Percentiles rank a stretch among this genome's conserved stretches.
Conservation (phyloP, 1,140 invertebrate genomes). For the Drosophila orosa region DNA sequence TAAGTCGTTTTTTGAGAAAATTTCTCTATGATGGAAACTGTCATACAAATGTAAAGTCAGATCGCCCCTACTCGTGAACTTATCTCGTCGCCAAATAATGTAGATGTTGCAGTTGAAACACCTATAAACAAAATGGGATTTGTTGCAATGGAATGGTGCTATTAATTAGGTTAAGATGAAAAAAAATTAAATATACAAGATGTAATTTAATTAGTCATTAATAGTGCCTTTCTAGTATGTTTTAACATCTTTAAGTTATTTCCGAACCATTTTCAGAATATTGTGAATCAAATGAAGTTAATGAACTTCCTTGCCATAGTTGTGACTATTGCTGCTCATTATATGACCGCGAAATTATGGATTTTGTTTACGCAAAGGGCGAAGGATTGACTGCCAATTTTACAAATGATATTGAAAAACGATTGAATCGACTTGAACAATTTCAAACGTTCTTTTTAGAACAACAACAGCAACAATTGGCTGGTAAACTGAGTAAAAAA, state of each 20-base stretch:
- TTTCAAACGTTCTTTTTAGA: conserved; percentile 47
- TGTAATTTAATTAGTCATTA: neutral
- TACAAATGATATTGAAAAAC: conserved; percentile 37
- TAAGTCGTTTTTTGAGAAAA: no score
- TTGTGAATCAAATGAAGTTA: conserved; percentile 1
- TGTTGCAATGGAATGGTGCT: no score
- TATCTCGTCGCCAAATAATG: no score
- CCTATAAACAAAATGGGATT: no score
- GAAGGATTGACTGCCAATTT: conserved; percentile 9
- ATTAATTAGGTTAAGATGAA: no score
- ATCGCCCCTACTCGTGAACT: no score
- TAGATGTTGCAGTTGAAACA: no score
- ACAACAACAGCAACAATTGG: conserved; percentile 9
- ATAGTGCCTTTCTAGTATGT: neutral
- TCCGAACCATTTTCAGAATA: conserved; percentile 1
- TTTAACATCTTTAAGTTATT: neutral
- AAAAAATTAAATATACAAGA: no score
- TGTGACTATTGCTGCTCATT: neutral
- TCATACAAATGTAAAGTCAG: no score
- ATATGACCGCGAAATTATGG: neutral
- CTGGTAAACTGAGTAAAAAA: neutral
- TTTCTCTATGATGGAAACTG: no score
- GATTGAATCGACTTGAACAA: conserved; percentile 47
- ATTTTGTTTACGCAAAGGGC: neutral
- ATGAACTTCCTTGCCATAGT: neutral